These are phyloP conservation scores for Cotesia vestalis DNA, from an alignment of 1,140 invertebrate genomes.

Conservation along the genomic window DNA sequence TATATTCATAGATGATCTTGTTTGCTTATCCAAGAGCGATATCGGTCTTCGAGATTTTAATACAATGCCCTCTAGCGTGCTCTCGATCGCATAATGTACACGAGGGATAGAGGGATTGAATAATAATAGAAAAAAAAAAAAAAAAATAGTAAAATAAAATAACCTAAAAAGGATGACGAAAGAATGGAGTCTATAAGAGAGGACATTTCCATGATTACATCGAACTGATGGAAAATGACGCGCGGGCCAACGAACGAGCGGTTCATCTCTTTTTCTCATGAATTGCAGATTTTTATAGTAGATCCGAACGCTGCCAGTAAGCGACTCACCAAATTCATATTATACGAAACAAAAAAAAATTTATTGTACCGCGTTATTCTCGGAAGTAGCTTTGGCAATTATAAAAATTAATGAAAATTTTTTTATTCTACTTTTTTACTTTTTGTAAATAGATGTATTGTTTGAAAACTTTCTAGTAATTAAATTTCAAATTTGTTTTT, in stretches of 20 bases:
- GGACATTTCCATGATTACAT: slow-evolving; percentile 34
- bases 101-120: slow-evolving; percentile 2
- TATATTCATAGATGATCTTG: not conserved
- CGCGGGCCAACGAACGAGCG: not conserved
- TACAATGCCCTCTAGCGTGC: not conserved
- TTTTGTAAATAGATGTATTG: no score
- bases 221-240: slow-evolving; percentile 29
- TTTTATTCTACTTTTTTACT: not conserved
- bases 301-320: slow-evolving; percentile 18
- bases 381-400: not conserved
- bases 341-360: not conserved
- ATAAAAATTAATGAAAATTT: not conserved
- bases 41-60: slow-evolving; percentile 3
- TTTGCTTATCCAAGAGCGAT: slow-evolving; percentile 10
- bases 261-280: slow-evolving; percentile 29
- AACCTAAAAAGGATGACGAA: slow-evolving; percentile 3
- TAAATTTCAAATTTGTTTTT: not conserved
- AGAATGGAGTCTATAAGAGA: slow-evolving; percentile 12
- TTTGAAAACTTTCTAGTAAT: not conserved
- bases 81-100: slow-evolving; percentile 23
- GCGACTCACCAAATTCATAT: not conserved
- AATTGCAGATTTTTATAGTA: slow-evolving; percentile 34
- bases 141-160: not conserved
- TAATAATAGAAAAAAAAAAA: slow-evolving; percentile 7
- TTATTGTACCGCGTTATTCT: not conserved